These are phyloP conservation scores for Drosophila kohkoa DNA, from an alignment of 1,140 invertebrate genomes.

Conservation along the genomic window DNA sequence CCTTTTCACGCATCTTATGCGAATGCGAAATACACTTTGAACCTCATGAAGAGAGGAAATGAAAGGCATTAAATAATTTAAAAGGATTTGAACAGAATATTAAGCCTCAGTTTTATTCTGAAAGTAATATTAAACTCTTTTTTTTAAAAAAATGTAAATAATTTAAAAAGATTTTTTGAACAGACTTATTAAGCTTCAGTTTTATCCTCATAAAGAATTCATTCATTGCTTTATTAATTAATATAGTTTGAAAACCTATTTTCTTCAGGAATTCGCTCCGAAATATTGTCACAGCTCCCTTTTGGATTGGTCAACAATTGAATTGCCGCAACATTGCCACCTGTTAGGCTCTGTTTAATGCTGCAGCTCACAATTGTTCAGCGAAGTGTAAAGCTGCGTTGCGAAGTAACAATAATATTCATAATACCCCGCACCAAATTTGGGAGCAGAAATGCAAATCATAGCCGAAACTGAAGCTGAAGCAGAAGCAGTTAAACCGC, in stretches of 20 bases:
- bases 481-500: conserved; percentile 7
- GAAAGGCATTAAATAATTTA: not conserved
- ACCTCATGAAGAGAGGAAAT: not conserved
- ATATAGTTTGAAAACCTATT: too few relatives aligned
- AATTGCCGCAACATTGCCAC: not conserved
- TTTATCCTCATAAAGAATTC: too few relatives aligned
- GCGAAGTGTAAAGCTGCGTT: conserved; percentile 8
- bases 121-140: too few relatives aligned
- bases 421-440: conserved; percentile 8
- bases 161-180: too few relatives aligned
- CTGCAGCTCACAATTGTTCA: not conserved
- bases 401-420: conserved; percentile 7
- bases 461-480: conserved; percentile 18
- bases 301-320: not conserved
- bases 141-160: too few relatives aligned
- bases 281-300: not conserved
- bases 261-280: not conserved
- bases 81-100: too few relatives aligned
- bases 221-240: too few relatives aligned
- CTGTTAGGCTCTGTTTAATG: not conserved
- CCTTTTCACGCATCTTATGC: not conserved
- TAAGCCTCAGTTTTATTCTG: too few relatives aligned
- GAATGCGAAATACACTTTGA: conserved; percentile 20
- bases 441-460: conserved; percentile 35
- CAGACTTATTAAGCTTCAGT: too few relatives aligned